A percentile compares a stretch with the other conserved stretches of the same genome.
Evolutionary conservation across 1,140 invertebrate genomes (phyloP).

Genomic region (Pachypeltis micranthus): DNA sequence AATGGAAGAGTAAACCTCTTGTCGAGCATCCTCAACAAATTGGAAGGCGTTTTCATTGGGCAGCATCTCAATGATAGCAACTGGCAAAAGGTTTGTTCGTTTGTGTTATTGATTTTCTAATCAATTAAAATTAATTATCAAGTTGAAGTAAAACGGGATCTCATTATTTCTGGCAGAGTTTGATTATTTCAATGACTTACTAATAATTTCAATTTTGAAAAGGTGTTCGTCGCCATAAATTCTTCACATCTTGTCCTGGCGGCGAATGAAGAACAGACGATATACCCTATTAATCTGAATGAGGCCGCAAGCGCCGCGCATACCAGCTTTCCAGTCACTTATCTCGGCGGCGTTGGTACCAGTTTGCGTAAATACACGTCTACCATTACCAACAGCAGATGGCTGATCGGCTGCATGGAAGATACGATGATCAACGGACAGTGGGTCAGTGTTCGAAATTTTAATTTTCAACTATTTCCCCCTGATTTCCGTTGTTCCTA

Average conservation of each 20-base stretch:
- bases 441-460: conserved; percentile 42
- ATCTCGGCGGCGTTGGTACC: conserved; percentile 61
- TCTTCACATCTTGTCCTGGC: conserved; percentile 70
- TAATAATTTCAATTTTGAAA: no score
- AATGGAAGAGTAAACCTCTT: conserved; percentile 73
- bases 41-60: conserved; percentile 77
- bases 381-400: conserved; percentile 43
- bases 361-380: conserved; percentile 54
- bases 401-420: conserved; percentile 80
- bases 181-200: no score
- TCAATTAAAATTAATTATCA: no score
- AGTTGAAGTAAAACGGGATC: no score
- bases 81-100: conserved; percentile 60
- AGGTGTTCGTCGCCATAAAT: conserved; percentile 73
- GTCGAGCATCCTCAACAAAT: conserved; percentile 73
- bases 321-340: conserved; percentile 68
- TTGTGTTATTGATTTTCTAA: no score
- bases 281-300: conserved; percentile 70
- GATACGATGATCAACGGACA: conserved; percentile 77
- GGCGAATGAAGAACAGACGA: conserved; percentile 77
- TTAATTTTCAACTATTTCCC: neutral
- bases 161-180: no score
- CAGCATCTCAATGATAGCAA: conserved; percentile 68
- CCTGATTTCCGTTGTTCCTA: no score
- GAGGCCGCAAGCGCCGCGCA: conserved; percentile 57